A percentile compares a stretch with the other conserved stretches of the same genome.
Conservation (phyloP, 2,113 vertebrate species). For the Oceanodroma tethys region DNA sequence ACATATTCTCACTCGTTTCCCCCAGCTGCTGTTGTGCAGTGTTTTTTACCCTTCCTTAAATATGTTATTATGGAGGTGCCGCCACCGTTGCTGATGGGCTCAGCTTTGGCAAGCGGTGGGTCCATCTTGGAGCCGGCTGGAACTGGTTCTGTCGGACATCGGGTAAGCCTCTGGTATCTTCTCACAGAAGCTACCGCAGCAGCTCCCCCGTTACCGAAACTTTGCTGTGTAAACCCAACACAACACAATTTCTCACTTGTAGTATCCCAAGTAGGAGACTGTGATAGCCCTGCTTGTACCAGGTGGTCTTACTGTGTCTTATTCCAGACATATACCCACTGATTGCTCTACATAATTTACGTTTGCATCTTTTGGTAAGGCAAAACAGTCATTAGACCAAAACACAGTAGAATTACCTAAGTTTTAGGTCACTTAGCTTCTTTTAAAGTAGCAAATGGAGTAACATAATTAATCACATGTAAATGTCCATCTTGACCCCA, state of each 20-base stretch:
- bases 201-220: accelerated
- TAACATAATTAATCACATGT: not conserved
- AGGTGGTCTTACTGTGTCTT: not conserved
- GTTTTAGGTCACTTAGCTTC: not conserved
- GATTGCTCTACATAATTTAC: not conserved
- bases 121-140: not conserved
- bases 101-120: accelerated
- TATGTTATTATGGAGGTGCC: not conserved
- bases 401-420: accelerated
- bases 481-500: not conserved
- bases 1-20: not conserved
- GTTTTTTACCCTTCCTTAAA: not conserved
- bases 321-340: not conserved
- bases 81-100: too few relatives aligned
- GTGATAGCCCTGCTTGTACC: not conserved
- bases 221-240: not conserved
- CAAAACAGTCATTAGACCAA: not conserved
- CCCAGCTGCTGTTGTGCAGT: not conserved
- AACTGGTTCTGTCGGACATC: accelerated
- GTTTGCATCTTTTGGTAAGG: not conserved
- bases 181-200: not conserved
- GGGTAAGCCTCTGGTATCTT: not conserved
- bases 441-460: not conserved
- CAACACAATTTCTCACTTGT: not conserved
- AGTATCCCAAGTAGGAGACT: not conserved